phyloP scores from a whole-genome alignment of 2,888 invertebrate genomes.

The Harpalus rubripes region DNA sequence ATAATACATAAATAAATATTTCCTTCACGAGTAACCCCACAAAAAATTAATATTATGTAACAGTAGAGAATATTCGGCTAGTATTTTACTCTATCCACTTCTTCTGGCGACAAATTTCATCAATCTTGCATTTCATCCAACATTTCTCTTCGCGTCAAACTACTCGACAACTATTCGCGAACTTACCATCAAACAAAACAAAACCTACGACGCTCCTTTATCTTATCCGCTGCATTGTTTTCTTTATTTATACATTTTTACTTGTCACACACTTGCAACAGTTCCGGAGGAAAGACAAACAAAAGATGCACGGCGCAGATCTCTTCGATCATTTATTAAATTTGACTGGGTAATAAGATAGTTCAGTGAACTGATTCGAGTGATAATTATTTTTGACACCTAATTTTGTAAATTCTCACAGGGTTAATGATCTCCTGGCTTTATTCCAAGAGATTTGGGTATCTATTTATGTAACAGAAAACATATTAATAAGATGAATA shows the following conservation, averaged over 20 bases:
- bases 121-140: conserved; percentile 3
- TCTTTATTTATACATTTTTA: conserved; percentile 35
- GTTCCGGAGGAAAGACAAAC: conserved; percentile 7
- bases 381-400: conserved; percentile 47
- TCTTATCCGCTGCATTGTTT: conserved; percentile 24
- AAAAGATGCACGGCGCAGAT: neutral
- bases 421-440: conserved; percentile 44
- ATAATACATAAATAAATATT: no score
- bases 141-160: neutral
- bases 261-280: conserved; percentile 41
- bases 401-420: conserved; percentile 39
- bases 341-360: conserved; percentile 23
- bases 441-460: conserved; percentile 21
- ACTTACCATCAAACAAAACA: conserved; percentile 4
- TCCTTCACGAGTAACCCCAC: no score
- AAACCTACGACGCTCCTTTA: neutral
- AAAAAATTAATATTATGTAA: no score
- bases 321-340: conserved; percentile 37
- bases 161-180: conserved; percentile 29
- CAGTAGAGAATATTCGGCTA: no score
- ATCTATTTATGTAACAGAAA: conserved; percentile 10
- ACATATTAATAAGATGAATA: neutral
- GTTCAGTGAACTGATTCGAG: conserved; percentile 39
- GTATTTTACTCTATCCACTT: neutral
- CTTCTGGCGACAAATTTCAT: conserved; percentile 20